These are phyloP conservation scores for Lacerta agilis DNA, from an alignment of 2,797 vertebrate species.

Conservation along the genomic window DNA sequence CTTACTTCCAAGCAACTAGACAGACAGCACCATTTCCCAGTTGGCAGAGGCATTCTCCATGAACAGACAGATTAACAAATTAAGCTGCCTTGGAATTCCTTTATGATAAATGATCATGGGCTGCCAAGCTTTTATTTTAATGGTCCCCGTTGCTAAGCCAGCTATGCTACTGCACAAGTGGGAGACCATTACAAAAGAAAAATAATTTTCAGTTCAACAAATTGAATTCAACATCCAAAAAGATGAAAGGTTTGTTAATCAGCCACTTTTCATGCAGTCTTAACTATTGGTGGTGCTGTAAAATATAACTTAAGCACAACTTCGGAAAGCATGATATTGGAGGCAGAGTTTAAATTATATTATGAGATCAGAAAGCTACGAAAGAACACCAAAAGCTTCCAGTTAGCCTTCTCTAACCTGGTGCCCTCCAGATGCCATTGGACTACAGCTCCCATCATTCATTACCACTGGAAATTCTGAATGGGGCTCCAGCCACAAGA, in stretches of 20 bases:
- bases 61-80: constrained; percentile 18
- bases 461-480: no score
- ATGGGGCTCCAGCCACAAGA: no score
- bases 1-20: not conserved
- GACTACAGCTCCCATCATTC: no score
- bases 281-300: not conserved
- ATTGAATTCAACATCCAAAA: constrained; percentile 23
- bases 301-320: not conserved
- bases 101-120: constrained; percentile 1
- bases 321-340: not conserved
- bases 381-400: not conserved
- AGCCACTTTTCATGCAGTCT: not conserved
- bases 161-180: not conserved
- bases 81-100: constrained; percentile 2
- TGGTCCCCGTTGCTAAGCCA: not conserved
- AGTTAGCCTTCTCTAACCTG: no score
- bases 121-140: constrained; percentile 9
- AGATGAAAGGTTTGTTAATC: constrained; percentile 20
- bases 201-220: constrained; percentile 24
- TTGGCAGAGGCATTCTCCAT: not conserved
- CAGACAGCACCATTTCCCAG: not conserved
- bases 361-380: not conserved
- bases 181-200: constrained; percentile 6
- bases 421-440: no score
- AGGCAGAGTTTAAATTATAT: not conserved